phyloP scores from a whole-genome alignment of 2,113 vertebrate species.

The Boulengeromyrus knoepffleri region DNA sequence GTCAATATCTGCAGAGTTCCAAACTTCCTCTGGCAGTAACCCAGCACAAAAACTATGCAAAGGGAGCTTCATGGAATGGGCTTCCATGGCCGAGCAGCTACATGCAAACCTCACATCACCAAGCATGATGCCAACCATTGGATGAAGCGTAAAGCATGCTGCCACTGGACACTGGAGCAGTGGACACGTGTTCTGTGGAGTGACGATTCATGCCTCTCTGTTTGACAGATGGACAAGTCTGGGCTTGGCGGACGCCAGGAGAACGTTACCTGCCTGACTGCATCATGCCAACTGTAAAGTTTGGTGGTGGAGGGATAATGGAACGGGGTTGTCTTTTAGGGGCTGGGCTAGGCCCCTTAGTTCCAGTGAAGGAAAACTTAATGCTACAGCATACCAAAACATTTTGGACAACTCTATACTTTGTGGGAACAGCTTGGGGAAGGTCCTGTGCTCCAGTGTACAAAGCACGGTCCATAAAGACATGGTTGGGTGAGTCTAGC shows the following conservation, averaged over 20 bases:
- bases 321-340: too few species aligned
- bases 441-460: background rate
- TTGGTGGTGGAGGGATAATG: too few species aligned
- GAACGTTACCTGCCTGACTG: background rate
- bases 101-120: background rate
- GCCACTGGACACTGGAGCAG: background rate
- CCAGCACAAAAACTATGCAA: background rate
- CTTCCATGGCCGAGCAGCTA: background rate
- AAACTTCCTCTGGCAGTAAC: background rate
- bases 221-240: background rate
- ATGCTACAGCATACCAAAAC: background rate
- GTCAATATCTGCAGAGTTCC: background rate
- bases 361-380: background rate
- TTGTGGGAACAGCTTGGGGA: background rate
- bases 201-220: background rate
- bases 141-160: background rate
- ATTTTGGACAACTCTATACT: background rate
- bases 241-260: background rate
- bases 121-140: background rate
- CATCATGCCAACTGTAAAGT: too few species aligned
- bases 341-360: background rate
- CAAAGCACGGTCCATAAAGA: background rate
- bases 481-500: background rate
- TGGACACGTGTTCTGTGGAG: background rate
- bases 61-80: background rate